Base-by-base conservation (phyloP, 2,888 invertebrate genomes). In the Ferrisia virgata region DNA sequence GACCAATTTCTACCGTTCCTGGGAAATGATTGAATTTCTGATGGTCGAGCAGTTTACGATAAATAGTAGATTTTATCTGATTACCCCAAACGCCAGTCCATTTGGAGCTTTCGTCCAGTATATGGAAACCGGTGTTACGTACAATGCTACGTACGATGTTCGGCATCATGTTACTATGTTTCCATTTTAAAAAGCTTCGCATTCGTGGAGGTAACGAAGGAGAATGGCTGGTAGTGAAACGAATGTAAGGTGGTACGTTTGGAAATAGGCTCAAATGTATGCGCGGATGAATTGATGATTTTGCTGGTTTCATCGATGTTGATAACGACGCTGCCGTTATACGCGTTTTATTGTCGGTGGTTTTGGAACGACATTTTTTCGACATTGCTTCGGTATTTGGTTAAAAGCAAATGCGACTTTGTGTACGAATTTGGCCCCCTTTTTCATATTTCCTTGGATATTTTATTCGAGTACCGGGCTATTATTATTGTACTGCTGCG, bases 141-240 rank as follows among this genome's bases (percentile, higher is more conserved):
- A 79, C 39, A 22, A 76, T 76, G 25, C 43, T 79, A 25, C 40
- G 33, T 11, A 79, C 79, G n/a, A 79, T 79, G 31, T 47, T 18
- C 2, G 79, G 79, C 47, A 40, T 79, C n/a, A 79, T 31, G 11
- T 47, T 28, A 53, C 43, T 79, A 9, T 79, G n/a, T 11, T 79
- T 79, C 79, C 79, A 79, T 79, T 31, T 43, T 53, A 79, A n/a
- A 43, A 79, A 15, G 31, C 18, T 47, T 15, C 47, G 25, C 47
- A 79, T 31, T 25, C 31, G 28, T 1, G n/a, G 31, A 22, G 79
- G 79, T 8, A 79, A 31, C 47, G 47, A 47, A 0, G 90, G 88
- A 15, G 47, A 47, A 8, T 15, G 28, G 13, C 13, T 9, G n/a
- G 6, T 94, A 79, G 93, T 91, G 89, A 97, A 97, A 87, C 92